A percentile compares a stretch with the other conserved stretches of the same genome.
Conservation (phyloP, 2,888 invertebrate species). For the Caradrina kadenii region DNA sequence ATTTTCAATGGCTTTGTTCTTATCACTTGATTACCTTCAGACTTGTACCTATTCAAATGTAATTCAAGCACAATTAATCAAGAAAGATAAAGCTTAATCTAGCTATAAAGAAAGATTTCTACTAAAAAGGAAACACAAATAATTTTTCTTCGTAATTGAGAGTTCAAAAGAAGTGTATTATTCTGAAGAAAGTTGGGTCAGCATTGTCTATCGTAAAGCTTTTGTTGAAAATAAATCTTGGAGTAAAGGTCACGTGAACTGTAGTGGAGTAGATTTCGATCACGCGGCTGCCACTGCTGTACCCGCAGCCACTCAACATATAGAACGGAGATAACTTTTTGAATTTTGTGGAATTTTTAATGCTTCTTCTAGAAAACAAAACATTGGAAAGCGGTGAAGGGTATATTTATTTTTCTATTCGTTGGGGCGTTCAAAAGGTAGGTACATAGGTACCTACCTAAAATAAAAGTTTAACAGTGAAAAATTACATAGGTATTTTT, state of each 20-base stretch:
- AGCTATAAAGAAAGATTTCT: slow-evolving; percentile 14
- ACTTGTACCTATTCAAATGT: background rate
- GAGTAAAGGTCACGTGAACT: slow-evolving; percentile 37
- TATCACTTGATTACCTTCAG: background rate
- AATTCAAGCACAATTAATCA: background rate
- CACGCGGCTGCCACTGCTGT: slow-evolving; percentile 1
- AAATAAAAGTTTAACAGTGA: no score
- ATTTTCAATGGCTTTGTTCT: slow-evolving; percentile 5
- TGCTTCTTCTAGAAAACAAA: background rate
- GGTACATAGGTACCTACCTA: no score
- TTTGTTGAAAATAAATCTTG: slow-evolving; percentile 31
- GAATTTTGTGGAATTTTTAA: slow-evolving; percentile 1
- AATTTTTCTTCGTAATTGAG: slow-evolving; percentile 17
- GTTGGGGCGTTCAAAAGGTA: no score
- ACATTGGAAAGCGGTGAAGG: background rate
- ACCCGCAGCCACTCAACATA: slow-evolving; percentile 4
- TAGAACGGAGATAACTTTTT: slow-evolving; percentile 2
- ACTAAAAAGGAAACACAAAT: slow-evolving; percentile 18
- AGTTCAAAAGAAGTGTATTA: slow-evolving; percentile 27
- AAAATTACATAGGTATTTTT: no score
- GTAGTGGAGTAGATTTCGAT: slow-evolving; percentile 18
- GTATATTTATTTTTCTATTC: background rate
- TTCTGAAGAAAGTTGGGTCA: slow-evolving; percentile 28
- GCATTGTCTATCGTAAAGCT: slow-evolving; percentile 33
- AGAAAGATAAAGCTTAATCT: background rate